Percentiles rank a stretch among this genome's conserved stretches.
phyloP scores from a whole-genome alignment of 2,797 vertebrate species.

The Dendrocincla fuliginosa region DNA sequence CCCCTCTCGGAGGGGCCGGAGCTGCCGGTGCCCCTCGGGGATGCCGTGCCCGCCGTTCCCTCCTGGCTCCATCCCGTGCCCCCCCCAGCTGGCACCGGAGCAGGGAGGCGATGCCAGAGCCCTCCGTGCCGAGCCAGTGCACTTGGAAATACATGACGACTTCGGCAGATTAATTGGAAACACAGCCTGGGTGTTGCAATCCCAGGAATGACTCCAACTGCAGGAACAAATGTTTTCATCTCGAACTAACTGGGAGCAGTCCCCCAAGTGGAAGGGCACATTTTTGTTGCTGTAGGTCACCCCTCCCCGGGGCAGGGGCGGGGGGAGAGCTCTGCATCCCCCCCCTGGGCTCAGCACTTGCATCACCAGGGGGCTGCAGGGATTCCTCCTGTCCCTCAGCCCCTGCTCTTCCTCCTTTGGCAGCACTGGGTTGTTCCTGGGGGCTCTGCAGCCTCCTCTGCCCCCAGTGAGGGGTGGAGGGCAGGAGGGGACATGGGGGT shows the following conservation, averaged over 20 bases:
- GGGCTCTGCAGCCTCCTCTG: background rate
- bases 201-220: conserved; percentile 54
- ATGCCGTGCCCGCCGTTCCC: background rate
- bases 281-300: conserved; percentile 53
- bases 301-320: background rate
- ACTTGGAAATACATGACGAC: conserved; percentile 33
- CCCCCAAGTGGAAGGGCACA: conserved; percentile 44
- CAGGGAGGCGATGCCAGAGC: background rate
- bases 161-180: conserved; percentile 69
- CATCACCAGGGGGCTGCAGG: background rate
- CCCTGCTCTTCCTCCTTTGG: background rate
- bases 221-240: conserved; percentile 71
- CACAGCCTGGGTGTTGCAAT: conserved; percentile 72
- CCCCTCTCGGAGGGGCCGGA: background rate
- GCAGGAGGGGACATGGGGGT: background rate
- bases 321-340: background rate
- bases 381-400: background rate
- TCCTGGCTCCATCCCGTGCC: background rate
- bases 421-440: background rate
- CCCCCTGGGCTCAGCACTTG: background rate
- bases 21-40: background rate
- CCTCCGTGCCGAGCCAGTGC: conserved; percentile 12
- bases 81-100: conserved; percentile 18
- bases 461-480: background rate
- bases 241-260: conserved; percentile 28